phyloP scores from a whole-genome alignment of 2,797 vertebrate species.

The Catamblyrhynchus diadema region DNA sequence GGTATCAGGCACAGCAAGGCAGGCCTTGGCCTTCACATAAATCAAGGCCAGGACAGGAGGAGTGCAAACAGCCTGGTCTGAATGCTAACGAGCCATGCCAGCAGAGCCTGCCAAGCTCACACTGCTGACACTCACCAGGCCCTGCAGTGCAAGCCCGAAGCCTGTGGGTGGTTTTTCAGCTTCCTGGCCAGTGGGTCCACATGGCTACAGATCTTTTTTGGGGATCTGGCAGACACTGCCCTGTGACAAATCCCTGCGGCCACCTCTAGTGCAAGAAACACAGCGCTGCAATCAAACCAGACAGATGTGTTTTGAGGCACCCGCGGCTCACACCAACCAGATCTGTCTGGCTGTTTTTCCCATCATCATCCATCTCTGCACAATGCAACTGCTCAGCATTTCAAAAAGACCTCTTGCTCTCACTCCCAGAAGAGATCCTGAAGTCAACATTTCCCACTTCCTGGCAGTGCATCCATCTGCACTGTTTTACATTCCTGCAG shows the following conservation, averaged over 20 bases:
- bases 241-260: not conserved
- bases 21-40: not conserved
- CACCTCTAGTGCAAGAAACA: fast-evolving
- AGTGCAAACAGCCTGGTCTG: not conserved
- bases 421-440: not conserved
- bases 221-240: not conserved
- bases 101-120: not conserved
- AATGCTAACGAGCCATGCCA: not conserved
- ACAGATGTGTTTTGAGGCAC: not conserved
- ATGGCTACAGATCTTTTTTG: not conserved
- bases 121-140: not conserved
- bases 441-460: not conserved
- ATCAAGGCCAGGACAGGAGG: not conserved
- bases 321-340: not conserved
- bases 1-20: not conserved
- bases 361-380: not conserved
- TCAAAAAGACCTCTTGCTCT: not conserved
- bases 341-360: not conserved
- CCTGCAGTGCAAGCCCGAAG: not conserved
- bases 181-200: not conserved
- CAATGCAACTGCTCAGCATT: not conserved
- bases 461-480: not conserved
- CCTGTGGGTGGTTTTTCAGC: not conserved
- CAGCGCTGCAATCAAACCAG: not conserved
- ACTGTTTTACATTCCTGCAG: not conserved